phyloP scores from a whole-genome alignment of 2,888 invertebrate genomes.

The Harpalus rubripes region DNA sequence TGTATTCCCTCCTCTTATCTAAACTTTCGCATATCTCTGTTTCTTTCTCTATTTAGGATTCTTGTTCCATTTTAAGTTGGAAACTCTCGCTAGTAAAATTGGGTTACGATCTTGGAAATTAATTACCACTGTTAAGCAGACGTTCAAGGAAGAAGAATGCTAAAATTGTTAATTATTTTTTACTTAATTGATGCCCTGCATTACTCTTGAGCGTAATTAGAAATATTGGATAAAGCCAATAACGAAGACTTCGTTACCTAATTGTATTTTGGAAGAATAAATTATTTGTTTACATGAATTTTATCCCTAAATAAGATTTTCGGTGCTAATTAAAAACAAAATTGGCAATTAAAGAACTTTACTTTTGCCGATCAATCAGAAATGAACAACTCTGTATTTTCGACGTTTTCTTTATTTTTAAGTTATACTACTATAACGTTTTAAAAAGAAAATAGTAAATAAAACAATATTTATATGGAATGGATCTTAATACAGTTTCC shows the following conservation, averaged over 20 bases:
- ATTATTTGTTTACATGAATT: not conserved
- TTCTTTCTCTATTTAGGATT: slow-evolving; percentile 22
- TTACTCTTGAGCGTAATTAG: slow-evolving; percentile 23
- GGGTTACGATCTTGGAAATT: slow-evolving; percentile 35
- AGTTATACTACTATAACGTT: not conserved
- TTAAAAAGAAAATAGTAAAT: too few species aligned
- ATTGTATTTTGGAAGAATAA: slow-evolving; percentile 13
- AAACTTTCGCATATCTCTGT: not conserved
- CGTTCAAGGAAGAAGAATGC: slow-evolving; percentile 15
- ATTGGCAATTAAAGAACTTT: not conserved
- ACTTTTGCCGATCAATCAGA: not conserved
- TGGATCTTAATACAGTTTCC: too few species aligned
- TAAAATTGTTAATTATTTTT: slow-evolving; percentile 46
- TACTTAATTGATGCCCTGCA: slow-evolving; percentile 33
- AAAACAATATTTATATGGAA: too few species aligned
- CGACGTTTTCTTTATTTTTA: not conserved
- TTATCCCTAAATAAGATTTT: not conserved
- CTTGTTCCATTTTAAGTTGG: slow-evolving; percentile 2
- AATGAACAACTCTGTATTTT: not conserved
- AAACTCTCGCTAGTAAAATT: not conserved
- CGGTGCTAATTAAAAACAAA: not conserved
- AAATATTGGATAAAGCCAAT: slow-evolving; percentile 40
- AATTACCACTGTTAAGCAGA: slow-evolving; percentile 22
- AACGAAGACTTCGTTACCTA: not conserved
- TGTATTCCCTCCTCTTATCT: slow-evolving; percentile 30